Evolutionary conservation across 1,140 invertebrate genomes (phyloP), one percentile per base, ranked within the genome.

Genomic region (Chrysomallon squamiferum): DNA sequence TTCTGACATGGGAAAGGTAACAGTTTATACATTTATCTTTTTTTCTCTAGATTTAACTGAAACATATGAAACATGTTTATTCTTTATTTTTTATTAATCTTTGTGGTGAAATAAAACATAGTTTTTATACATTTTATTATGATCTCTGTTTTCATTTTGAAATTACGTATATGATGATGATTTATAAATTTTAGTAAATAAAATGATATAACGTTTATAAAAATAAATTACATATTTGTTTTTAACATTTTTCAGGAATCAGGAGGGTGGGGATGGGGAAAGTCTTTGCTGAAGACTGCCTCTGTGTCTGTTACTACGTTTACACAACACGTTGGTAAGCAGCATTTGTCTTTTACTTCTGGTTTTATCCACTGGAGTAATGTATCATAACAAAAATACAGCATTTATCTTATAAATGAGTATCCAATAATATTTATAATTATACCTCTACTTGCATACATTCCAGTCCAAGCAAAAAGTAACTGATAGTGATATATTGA

Each of bases 281-380:
- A 90, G 49, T 91, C 92, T 0, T 80, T 95, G 3, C 78, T 94
- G 20, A 91, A 88, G 65, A 90, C 91, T 20, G 93, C 93, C 3
- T 89, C 89, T 27, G 89, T 88, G 50, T 89, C 92, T 29, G 89
- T 94, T 11, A 89, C 89, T 15, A 91, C 90, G 22, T 86, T 95
- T 33, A 93, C 92, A 0, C 91, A 80, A 72, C 92, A 93, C 79
- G 91, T 95, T 13, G 91, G 85, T 86, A 71, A 79, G 83, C 77
- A 60, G 30, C 27, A 33, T 3, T 32, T 60, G 41, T 43, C 15
- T 22, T 50, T 6, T 22, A 15, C 27, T 3, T 18, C 32, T 60
- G n/a, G 18, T n/a, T 33, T 27, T 5, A 22, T 20, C 25, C 18
- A 18, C 27, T 27, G 25, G 15, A 45, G 4, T 30, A 6, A 20